Evolutionary conservation across 1,140 invertebrate genomes (phyloP), one percentile per base, ranked within the genome.

Genomic region (Aphaenogaster floridana): DNA sequence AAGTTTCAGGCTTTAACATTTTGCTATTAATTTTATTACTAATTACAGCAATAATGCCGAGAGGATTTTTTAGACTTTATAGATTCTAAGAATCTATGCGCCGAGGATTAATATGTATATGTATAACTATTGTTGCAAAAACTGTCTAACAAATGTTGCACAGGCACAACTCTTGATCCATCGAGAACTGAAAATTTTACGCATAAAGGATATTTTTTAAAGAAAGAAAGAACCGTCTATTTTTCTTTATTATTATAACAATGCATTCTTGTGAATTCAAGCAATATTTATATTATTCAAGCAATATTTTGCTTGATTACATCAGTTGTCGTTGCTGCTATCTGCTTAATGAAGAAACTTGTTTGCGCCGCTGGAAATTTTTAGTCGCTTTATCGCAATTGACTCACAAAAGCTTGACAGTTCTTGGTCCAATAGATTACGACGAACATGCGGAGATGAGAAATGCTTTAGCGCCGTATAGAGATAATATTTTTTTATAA

Each of bases 341-440:
- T 84, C 69, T 61, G n/a, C 54, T 84, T 76, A 76, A 45, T 61
- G 69, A 84, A 61, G 80, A 84, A 84, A 76, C 57, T 84, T 84
- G 69, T 84, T 84, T 84, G 39, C 54, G 68, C 15, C 28, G 42
- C 13, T 76, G 69, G 69, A 76, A 84, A 76, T 84, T 84, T 84
- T 84, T 76, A 36, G 2, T 76, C 54, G 13, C n/a, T 63, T 84
- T 84, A 84, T 84, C 80, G 17, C 69, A 28, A 61, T 71, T 63
- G 42, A 36, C 69, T 84, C 17, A 71, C 36, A 76, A 50, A 74
- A 34, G 63, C 34, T 84, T 84, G 28, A 50, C 42, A 61, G 54
- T 76, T 50, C 28, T 84, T 61, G 34, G 52, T 39, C 42, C 52
- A 83, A n/a, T 17, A 36, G 68, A 61, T 50, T 61, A 61, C 4